These are phyloP conservation scores for Cabera pusaria DNA, from an alignment of 2,888 invertebrate genomes.

Conservation along the genomic window DNA sequence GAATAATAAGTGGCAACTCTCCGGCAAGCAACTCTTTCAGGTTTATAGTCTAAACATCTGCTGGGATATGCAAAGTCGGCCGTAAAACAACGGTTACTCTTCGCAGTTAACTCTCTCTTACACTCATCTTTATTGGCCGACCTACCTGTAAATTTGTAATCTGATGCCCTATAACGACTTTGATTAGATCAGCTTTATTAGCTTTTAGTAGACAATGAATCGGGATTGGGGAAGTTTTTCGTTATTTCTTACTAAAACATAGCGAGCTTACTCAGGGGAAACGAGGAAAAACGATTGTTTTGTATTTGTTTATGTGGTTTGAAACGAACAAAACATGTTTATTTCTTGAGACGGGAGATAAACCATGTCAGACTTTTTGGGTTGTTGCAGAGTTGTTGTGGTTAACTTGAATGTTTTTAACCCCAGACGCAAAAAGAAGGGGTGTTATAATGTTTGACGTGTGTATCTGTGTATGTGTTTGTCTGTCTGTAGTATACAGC, in stretches of 20 bases:
- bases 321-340: conserved; percentile 23
- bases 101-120: conserved; percentile 75
- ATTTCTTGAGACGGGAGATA: conserved; percentile 14
- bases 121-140: conserved; percentile 68
- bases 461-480: too few relatives aligned
- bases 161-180: conserved; percentile 59
- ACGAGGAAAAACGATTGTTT: conserved; percentile 20
- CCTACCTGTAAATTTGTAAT: conserved; percentile 75
- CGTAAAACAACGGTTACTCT: conserved; percentile 68
- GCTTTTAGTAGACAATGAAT: conserved; percentile 48
- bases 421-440: too few relatives aligned
- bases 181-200: conserved; percentile 59
- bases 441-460: too few relatives aligned
- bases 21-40: conserved; percentile 56
- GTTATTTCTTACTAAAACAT: conserved; percentile 23
- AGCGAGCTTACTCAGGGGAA: conserved; percentile 19
- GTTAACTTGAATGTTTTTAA: too few relatives aligned
- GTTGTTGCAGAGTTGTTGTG: too few relatives aligned
- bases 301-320: conserved; percentile 24
- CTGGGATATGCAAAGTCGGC: conserved; percentile 73
- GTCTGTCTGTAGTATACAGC: too few relatives aligned
- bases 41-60: conserved; percentile 76
- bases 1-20: conserved; percentile 57
- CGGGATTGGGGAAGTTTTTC: conserved; percentile 30
- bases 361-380: conserved; percentile 13